A percentile compares a stretch with the other conserved stretches of the same genome.
These are phyloP conservation scores for Garrulus glandarius DNA, from an alignment of 2,797 vertebrate species.

Conservation along the genomic window DNA sequence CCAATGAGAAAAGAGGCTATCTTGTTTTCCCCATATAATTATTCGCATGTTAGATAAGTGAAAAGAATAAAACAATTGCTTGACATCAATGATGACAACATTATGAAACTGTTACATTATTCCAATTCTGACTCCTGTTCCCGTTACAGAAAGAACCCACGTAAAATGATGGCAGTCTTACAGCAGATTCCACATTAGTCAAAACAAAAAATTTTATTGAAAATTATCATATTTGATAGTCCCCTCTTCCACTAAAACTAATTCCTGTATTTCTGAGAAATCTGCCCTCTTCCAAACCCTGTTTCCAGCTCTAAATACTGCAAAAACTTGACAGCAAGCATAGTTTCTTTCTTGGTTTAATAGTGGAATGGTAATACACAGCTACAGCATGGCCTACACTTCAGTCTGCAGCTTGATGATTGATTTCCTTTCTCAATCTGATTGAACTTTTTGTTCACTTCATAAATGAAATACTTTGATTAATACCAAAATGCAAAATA, in stretches of 20 bases:
- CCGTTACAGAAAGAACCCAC: neutral
- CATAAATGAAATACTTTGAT: neutral
- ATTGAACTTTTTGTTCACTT: neutral
- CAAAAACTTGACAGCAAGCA: neutral
- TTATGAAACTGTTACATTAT: neutral
- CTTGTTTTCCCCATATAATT: neutral
- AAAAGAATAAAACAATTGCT: neutral
- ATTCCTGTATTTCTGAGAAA: neutral
- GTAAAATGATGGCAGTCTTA: neutral
- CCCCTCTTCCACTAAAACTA: neutral
- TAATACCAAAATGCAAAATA: neutral
- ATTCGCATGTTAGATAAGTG: neutral
- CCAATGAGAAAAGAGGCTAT: neutral
- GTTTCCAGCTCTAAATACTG: neutral
- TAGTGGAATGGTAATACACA: neutral
- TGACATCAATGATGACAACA: neutral
- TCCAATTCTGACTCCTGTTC: neutral
- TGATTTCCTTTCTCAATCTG: neutral
- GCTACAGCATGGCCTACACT: neutral
- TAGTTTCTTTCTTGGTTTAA: neutral
- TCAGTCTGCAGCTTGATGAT: neutral
- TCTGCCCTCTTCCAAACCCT: neutral
- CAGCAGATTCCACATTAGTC: neutral
- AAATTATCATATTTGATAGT: neutral
- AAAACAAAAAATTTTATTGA: neutral